phyloP scores from a whole-genome alignment of 2,113 vertebrate genomes.

The Clinocottus analis region DNA sequence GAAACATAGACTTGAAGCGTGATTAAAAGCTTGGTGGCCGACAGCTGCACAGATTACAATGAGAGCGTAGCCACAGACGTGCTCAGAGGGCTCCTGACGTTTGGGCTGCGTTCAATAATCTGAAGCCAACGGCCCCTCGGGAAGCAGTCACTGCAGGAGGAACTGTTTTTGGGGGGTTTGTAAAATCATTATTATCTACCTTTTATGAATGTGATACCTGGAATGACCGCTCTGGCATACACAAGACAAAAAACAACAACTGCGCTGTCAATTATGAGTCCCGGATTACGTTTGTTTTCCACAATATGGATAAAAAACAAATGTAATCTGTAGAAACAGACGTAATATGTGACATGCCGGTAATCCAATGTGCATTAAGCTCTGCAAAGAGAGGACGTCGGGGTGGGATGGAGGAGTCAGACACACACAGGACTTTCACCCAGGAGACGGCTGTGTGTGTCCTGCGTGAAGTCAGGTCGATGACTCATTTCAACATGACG shows the following conservation, averaged over 20 bases:
- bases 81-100: background rate
- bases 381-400: no score
- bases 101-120: background rate
- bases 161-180: background rate
- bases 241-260: no score
- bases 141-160: background rate
- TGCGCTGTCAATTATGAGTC: no score
- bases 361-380: background rate
- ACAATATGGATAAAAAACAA: no score
- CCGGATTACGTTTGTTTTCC: no score
- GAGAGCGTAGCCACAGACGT: background rate
- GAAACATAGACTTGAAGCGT: background rate
- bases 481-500: background rate
- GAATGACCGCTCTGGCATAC: no score
- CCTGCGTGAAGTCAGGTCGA: background rate
- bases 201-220: no score
- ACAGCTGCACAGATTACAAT: background rate
- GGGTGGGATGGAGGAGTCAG: no score
- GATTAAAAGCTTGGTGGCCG: background rate
- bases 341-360: no score
- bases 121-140: no score
- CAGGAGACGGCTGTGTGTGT: background rate
- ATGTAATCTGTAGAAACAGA: no score
- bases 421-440: background rate
- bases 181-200: no score